A percentile compares a stretch with the other conserved stretches of the same genome.
phyloP scores from a whole-genome alignment of 1,140 invertebrate genomes.

The Dinoponera quadriceps region DNA sequence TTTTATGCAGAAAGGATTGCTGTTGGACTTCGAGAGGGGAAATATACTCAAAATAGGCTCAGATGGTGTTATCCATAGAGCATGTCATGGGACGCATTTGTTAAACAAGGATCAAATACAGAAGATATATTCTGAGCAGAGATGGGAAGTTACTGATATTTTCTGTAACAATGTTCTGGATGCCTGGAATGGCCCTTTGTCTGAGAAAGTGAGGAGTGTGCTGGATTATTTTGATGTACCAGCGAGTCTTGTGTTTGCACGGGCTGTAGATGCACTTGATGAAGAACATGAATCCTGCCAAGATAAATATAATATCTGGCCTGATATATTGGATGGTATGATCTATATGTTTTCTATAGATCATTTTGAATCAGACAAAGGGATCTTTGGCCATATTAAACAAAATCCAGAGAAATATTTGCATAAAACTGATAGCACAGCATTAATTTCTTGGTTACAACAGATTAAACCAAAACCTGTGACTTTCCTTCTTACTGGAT shows the following conservation, averaged over 20 bases:
- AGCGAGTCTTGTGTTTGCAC: constrained; percentile 89
- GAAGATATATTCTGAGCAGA: constrained; percentile 87
- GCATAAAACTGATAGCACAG: constrained; percentile 85
- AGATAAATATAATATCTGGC: constrained; percentile 88
- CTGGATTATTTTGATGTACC: constrained; percentile 93
- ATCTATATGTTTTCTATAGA: constrained; percentile 88
- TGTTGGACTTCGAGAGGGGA: constrained; percentile 91
- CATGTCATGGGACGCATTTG: constrained; percentile 89
- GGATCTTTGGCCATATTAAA: constrained; percentile 88
- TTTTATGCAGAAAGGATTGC: constrained; percentile 91
- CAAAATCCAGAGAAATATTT: constrained; percentile 88
- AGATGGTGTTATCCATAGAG: constrained; percentile 88
- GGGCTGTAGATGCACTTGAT: constrained; percentile 90
- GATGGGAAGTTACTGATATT: constrained; percentile 87
- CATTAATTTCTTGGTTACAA: constrained; percentile 89
- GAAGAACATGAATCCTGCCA: constrained; percentile 82
- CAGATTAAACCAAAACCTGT: constrained; percentile 86
- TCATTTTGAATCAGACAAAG: constrained; percentile 86
- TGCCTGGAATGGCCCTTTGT: constrained; percentile 88
- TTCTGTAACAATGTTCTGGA: constrained; percentile 87
- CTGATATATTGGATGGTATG: constrained; percentile 88
- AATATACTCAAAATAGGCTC: constrained; percentile 89
- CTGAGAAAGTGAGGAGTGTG: constrained; percentile 88
- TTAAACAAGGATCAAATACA: constrained; percentile 87
- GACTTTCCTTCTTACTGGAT: constrained; percentile 92